phyloP scores from a whole-genome alignment of 2,797 vertebrate genomes.

The Lerista edwardsae region DNA sequence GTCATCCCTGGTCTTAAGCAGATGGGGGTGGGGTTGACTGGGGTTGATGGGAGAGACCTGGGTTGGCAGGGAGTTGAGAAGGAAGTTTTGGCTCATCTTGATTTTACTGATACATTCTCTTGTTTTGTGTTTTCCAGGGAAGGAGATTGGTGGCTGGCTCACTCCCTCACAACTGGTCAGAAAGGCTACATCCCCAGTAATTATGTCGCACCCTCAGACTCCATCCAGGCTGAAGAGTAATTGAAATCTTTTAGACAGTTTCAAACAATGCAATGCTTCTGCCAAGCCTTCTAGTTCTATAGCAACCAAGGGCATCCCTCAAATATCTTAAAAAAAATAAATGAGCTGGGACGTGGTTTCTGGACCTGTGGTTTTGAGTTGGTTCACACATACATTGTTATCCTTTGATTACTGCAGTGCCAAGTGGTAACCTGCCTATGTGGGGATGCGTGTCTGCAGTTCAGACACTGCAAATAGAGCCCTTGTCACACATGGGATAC shows the following conservation, averaged over 20 bases:
- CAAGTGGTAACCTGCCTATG: neutral
- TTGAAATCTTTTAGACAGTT: constrained; percentile 67
- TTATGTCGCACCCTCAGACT: constrained; percentile 97
- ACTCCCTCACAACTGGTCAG: constrained; percentile 93
- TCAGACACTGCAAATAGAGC: neutral
- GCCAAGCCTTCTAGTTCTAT: neutral
- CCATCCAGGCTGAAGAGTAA: constrained; percentile 99
- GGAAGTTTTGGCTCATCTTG: constrained; percentile 53
- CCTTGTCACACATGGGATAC: neutral
- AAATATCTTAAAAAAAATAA: neutral
- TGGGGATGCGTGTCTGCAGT: neutral
- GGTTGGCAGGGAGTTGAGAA: neutral
- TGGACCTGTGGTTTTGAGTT: neutral
- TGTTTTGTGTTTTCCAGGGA: constrained; percentile 85
- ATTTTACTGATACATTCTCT: constrained; percentile 23
- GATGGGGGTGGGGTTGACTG: neutral
- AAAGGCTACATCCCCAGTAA: constrained; percentile 99
- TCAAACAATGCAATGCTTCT: neutral
- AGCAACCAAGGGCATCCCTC: neutral
- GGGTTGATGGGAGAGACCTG: neutral
- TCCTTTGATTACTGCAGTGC: neutral
- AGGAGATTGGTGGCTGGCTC: constrained; percentile 98
- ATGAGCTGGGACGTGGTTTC: neutral
- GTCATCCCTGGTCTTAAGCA: neutral
- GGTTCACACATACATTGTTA: neutral